Evolutionary conservation across 2,888 invertebrate genomes (phyloP).

Genomic region (Mechanitis mazaeus): DNA sequence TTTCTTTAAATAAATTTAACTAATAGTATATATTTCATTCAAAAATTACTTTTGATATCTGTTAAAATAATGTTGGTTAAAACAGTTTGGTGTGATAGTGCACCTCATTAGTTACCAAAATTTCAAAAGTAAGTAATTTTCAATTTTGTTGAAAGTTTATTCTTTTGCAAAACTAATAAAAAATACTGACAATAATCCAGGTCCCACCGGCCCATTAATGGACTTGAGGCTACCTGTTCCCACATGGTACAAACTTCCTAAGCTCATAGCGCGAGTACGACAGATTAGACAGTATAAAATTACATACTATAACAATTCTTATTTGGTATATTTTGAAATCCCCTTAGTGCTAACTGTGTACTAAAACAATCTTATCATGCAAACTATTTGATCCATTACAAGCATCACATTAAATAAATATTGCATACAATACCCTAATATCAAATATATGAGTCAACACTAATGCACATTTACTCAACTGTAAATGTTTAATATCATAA

Average conservation of each 20-base stretch:
- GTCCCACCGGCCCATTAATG: neutral
- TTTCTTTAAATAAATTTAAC: no score
- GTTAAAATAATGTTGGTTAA: no score
- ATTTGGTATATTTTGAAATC: conserved; percentile 39
- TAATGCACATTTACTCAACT: neutral
- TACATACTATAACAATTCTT: conserved; percentile 52
- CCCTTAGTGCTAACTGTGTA: conserved; percentile 39
- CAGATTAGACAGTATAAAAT: conserved; percentile 48
- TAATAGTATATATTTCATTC: no score
- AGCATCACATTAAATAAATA: conserved; percentile 44
- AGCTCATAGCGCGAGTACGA: conserved; percentile 45
- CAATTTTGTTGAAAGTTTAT: no score
- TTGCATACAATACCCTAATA: conserved; percentile 22
- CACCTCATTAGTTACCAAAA: no score
- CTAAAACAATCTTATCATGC: conserved; percentile 45
- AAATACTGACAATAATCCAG: neutral
- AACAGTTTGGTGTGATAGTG: no score
- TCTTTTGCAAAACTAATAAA: neutral
- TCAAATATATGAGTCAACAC: conserved; percentile 1
- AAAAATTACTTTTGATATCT: no score
- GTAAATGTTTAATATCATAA: neutral
- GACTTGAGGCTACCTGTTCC: neutral
- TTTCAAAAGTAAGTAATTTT: no score
- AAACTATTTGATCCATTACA: conserved; percentile 50
- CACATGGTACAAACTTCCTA: conserved; percentile 35